Conservation (phyloP, 2,113 vertebrate species). For the Lampris megalopsis region DNA sequence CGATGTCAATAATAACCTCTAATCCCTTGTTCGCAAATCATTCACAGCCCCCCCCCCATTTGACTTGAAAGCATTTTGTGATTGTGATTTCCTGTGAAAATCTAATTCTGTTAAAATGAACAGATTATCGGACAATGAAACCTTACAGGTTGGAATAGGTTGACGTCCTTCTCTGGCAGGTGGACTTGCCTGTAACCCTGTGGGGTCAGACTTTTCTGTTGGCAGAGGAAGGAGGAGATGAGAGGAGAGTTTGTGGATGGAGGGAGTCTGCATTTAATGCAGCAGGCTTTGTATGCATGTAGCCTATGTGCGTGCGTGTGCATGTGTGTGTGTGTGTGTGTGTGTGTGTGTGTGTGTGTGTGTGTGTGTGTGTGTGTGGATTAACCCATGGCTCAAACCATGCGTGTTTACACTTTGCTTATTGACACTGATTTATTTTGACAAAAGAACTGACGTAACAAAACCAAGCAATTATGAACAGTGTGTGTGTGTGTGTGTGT, state of each 20-base stretch:
- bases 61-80: neutral
- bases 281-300: neutral
- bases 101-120: constrained; percentile 1
- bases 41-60: constrained; percentile 5
- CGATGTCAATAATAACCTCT: constrained; percentile 36
- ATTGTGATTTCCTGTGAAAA: constrained; percentile 1
- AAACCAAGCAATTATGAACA: constrained; percentile 67
- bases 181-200: constrained; percentile 15
- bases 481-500: constrained; percentile 29
- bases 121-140: neutral
- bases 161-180: constrained; percentile 12
- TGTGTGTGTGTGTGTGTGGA: constrained; percentile 35
- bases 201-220: neutral
- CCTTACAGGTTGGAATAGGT: constrained; percentile 26
- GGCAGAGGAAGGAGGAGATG: neutral
- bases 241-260: neutral
- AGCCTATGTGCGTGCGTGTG: neutral
- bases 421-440: constrained; percentile 69
- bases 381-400: constrained; percentile 65
- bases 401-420: constrained; percentile 53
- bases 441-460: constrained; percentile 69
- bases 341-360: constrained; percentile 1
- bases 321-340: neutral
- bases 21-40: constrained; percentile 3
- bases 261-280: neutral